Percentiles rank a stretch among this genome's conserved stretches.
phyloP scores from a whole-genome alignment of 2,113 vertebrate species.

The Oreochromis niloticus region DNA sequence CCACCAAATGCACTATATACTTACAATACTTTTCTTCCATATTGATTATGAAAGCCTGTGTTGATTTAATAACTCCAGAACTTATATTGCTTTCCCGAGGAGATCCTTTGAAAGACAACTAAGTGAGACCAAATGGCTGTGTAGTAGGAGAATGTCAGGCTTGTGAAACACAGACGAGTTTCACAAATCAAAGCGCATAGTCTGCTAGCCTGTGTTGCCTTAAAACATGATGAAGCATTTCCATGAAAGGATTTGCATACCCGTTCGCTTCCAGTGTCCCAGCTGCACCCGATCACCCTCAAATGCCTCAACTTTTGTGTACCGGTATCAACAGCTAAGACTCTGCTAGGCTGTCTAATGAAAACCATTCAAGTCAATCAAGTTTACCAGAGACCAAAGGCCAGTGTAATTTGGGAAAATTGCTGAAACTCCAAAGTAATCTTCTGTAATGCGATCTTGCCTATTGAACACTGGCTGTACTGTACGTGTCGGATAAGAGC shows the following conservation, averaged over 20 bases:
- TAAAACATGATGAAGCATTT: constrained; percentile 28
- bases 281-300: constrained; percentile 59
- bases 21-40: not conserved
- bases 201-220: not conserved
- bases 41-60: constrained; percentile 7
- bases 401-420: constrained; percentile 75
- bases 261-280: constrained; percentile 22
- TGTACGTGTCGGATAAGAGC: constrained; percentile 77
- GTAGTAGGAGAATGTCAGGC: not conserved
- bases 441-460: constrained; percentile 74
- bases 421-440: constrained; percentile 72
- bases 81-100: not conserved
- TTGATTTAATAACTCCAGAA: constrained; percentile 31
- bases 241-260: constrained; percentile 42
- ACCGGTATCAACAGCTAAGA: constrained; percentile 52
- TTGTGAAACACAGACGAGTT: not conserved
- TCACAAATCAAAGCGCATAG: not conserved
- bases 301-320: constrained; percentile 53
- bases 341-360: constrained; percentile 59
- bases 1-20: constrained; percentile 14
- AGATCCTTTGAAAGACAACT: not conserved
- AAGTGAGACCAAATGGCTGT: constrained; percentile 7
- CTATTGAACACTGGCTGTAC: constrained; percentile 66
- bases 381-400: constrained; percentile 72
- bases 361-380: constrained; percentile 80